Conservation (phyloP, 2,888 invertebrate genomes). For the Ophion costatus region DNA sequence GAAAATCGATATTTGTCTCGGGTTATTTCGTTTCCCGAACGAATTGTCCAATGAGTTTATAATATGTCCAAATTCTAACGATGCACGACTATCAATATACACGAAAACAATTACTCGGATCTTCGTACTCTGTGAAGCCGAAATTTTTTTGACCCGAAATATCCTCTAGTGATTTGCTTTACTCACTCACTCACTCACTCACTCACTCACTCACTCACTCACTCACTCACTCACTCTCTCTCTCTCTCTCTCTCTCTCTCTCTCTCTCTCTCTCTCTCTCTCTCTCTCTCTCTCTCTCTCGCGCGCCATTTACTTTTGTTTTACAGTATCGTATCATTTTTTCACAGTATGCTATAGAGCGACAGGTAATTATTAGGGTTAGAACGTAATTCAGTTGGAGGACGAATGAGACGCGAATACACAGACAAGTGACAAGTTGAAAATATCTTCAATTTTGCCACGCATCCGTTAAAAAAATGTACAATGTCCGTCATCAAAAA, state of each 20-base stretch:
- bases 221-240: background rate
- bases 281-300: background rate
- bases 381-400: background rate
- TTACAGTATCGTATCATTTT: background rate
- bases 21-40: background rate
- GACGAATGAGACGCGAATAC: background rate
- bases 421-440: background rate
- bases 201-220: background rate
- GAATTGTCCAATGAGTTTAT: constrained; percentile 31
- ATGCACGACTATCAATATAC: constrained; percentile 27
- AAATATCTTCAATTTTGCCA: background rate
- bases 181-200: too few species aligned
- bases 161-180: too few species aligned
- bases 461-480: background rate
- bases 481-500: background rate
- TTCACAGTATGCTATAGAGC: background rate
- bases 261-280: constrained; percentile 5
- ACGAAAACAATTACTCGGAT: constrained; percentile 45
- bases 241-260: too few species aligned
- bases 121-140: constrained; percentile 27
- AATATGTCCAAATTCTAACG: constrained; percentile 38
- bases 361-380: background rate
- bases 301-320: background rate
- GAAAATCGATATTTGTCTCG: background rate
- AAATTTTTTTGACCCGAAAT: constrained; percentile 28